Conservation (phyloP, 2,113 vertebrate genomes). For the Balaenoptera acutorostrata region DNA sequence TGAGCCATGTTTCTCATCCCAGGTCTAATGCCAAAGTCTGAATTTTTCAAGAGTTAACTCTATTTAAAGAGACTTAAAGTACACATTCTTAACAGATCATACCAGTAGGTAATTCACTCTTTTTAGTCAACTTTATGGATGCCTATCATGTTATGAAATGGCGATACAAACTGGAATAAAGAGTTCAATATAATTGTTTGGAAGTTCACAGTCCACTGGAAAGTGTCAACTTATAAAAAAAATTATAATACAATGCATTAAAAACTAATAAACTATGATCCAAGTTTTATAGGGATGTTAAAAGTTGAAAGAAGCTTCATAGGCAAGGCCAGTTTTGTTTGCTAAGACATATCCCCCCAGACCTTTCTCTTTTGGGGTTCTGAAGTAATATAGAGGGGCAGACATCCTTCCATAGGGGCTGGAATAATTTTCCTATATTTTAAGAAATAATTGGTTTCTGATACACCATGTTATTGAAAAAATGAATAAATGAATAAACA, state of each 20-base stretch:
- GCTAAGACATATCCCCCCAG: background rate
- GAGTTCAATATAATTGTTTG: background rate
- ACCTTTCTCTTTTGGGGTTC: background rate
- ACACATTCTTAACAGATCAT: background rate
- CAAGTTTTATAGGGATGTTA: background rate
- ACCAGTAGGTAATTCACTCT: background rate
- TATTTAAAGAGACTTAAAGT: background rate
- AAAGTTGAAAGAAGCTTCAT: background rate
- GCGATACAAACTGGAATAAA: background rate
- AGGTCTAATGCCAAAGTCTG: background rate
- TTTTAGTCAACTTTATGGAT: background rate
- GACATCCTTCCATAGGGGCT: background rate
- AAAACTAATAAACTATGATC: background rate
- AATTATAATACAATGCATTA: background rate
- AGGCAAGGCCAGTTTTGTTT: background rate
- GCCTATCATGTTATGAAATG: background rate
- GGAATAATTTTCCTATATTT: background rate
- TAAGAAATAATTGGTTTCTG: background rate
- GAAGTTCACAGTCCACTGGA: background rate
- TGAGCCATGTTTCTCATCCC: background rate
- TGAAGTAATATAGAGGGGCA: background rate
- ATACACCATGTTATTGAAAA: background rate
- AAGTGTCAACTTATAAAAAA: background rate
- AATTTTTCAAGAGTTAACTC: background rate
- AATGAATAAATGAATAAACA: constrained; percentile 13